A percentile compares a stretch with the other conserved stretches of the same genome.
Conservation (phyloP, 2,888 invertebrate genomes). For the Melanchra persicariae region DNA sequence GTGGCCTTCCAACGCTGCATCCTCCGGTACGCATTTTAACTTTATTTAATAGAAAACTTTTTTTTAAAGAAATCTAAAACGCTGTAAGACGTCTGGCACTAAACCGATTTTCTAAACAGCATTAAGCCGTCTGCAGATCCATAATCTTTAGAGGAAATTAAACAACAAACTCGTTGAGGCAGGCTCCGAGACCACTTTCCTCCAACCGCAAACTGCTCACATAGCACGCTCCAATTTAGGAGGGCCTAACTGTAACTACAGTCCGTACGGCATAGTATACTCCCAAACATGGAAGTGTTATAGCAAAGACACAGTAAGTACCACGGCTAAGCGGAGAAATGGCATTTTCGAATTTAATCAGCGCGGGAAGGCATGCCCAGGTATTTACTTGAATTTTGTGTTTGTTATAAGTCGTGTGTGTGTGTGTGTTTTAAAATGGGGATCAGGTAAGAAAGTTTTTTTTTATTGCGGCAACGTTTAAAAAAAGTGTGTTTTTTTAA, state of each 20-base stretch:
- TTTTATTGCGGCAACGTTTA: background rate
- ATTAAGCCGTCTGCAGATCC: conserved; percentile 57
- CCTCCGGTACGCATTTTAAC: no score
- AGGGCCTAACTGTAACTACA: conserved; percentile 60
- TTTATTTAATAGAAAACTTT: no score
- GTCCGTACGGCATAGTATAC: conserved; percentile 52
- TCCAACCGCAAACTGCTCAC: conserved; percentile 73
- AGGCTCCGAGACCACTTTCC: conserved; percentile 77
- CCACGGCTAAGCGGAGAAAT: conserved; percentile 69
- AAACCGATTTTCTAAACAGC: conserved; percentile 9
- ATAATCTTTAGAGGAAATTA: conserved; percentile 78
- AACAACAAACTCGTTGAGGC: conserved; percentile 76
- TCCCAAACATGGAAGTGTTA: conserved; percentile 68
- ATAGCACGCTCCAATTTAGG: conserved; percentile 73
- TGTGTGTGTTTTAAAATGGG: conserved; percentile 70
- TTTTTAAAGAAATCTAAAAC: no score
- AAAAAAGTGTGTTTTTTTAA: background rate
- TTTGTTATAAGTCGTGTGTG: conserved; percentile 67
- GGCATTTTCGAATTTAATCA: conserved; percentile 75
- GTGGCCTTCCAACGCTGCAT: no score
- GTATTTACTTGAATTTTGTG: conserved; percentile 69
- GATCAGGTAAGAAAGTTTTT: conserved; percentile 70
- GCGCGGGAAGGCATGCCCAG: conserved; percentile 72
- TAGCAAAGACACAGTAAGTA: conserved; percentile 64
- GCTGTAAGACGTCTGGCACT: background rate